A percentile compares a stretch with the other conserved stretches of the same genome.
Conservation (phyloP, 1,140 invertebrate species). For the Globodera ellingtonae region DNA sequence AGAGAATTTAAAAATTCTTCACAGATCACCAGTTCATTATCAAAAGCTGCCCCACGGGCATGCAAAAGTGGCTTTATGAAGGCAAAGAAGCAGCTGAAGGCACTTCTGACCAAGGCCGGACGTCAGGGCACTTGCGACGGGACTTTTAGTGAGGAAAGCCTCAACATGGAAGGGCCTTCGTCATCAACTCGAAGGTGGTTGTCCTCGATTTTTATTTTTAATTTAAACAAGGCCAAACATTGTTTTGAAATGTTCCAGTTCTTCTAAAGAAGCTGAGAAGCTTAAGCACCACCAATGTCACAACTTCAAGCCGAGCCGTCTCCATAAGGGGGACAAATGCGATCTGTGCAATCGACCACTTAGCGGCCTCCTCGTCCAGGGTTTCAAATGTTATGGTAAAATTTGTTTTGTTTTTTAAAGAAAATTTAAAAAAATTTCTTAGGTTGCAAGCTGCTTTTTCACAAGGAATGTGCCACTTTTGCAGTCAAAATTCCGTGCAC, state of each 20-base stretch:
- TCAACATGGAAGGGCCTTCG: conserved; percentile 13
- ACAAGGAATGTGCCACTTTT: conserved; percentile 75
- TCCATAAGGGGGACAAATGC: conserved; percentile 76
- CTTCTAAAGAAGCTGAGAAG: conserved; percentile 45
- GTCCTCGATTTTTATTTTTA: not conserved
- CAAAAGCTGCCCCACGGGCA: conserved; percentile 34
- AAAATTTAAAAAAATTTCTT: conserved; percentile 31
- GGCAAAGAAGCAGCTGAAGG: conserved; percentile 65
- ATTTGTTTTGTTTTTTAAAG: not conserved
- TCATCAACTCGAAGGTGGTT: conserved; percentile 13
- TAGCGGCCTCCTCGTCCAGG: conserved; percentile 77
- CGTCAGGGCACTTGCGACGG: not conserved
- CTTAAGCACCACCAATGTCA: conserved; percentile 46
- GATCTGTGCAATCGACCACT: conserved; percentile 77
- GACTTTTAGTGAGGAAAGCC: not conserved
- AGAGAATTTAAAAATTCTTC: not conserved
- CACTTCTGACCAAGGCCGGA: conserved; percentile 41
- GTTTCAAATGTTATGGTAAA: conserved; percentile 74
- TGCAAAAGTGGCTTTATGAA: conserved; percentile 53
- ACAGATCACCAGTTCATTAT: conserved; percentile 41
- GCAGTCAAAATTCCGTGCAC: conserved; percentile 60
- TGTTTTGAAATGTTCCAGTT: conserved; percentile 24
- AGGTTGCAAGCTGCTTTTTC: conserved; percentile 80
- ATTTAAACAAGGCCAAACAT: no score
- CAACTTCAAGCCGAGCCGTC: conserved; percentile 53